A percentile compares a stretch with the other conserved stretches of the same genome.
Conservation (phyloP, 2,888 invertebrate genomes). For the Lasioglossum villosulum region DNA sequence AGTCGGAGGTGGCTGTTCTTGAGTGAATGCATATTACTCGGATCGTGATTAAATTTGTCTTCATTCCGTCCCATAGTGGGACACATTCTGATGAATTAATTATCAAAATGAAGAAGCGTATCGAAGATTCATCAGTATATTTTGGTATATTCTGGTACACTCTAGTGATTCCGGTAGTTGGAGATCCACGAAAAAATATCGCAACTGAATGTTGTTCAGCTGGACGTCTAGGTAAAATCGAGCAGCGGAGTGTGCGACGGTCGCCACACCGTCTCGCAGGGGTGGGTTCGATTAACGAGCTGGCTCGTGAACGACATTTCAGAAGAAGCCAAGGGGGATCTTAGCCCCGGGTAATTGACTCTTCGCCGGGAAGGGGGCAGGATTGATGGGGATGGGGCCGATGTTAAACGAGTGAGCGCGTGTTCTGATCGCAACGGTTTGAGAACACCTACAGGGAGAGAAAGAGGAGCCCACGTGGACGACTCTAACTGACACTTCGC, state of each 20-base stretch:
- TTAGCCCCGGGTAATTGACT: constrained; percentile 44
- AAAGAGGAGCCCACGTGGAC: constrained; percentile 15
- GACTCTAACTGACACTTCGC: constrained; percentile 17
- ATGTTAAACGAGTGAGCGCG: constrained; percentile 43
- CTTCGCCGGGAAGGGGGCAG: background rate
- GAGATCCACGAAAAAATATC: background rate
- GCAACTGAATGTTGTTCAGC: background rate
- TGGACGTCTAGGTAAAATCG: background rate
- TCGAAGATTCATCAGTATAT: too few relatives aligned
- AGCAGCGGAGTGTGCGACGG: background rate
- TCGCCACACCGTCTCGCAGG: background rate
- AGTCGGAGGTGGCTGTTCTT: background rate
- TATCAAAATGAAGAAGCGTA: too few relatives aligned
- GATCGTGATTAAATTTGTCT: background rate
- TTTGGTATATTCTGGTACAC: too few relatives aligned
- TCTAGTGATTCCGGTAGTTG: background rate
- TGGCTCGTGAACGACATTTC: constrained; percentile 17
- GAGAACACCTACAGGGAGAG: background rate
- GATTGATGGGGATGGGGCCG: constrained; percentile 23
- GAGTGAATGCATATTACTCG: background rate
- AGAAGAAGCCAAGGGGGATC: background rate
- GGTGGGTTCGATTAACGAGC: constrained; percentile 31
- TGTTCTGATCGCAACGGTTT: constrained; percentile 1
- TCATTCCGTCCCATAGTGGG: background rate
- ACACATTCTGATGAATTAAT: too few relatives aligned